Conservation (phyloP, 2,797 vertebrate species). For the Kryptolebias ocellatus region DNA sequence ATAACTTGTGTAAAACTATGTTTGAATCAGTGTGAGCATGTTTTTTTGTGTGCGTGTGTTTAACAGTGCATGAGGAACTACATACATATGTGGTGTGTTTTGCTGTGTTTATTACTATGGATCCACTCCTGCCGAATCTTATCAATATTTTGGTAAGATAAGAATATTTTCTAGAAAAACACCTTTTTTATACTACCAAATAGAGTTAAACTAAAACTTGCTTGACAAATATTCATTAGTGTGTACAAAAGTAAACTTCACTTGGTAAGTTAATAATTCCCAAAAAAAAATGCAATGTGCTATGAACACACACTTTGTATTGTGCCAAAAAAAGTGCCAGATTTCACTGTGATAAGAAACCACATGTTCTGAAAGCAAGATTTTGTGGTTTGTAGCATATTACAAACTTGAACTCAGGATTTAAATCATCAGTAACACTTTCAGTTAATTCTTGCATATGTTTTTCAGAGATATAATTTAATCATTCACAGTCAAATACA, state of each 20-base stretch:
- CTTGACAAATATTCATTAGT: slow-evolving; percentile 56
- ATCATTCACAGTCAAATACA: neutral
- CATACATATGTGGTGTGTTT: slow-evolving; percentile 45
- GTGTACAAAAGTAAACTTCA: slow-evolving; percentile 32
- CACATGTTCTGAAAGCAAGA: slow-evolving; percentile 26
- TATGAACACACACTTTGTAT: slow-evolving; percentile 44
- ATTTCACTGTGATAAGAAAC: slow-evolving; percentile 63
- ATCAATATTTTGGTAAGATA: slow-evolving; percentile 26
- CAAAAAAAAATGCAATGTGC: slow-evolving; percentile 48
- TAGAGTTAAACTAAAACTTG: slow-evolving; percentile 31
- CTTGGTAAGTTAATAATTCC: slow-evolving; percentile 23
- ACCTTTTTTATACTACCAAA: slow-evolving; percentile 55
- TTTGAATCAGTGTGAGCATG: slow-evolving; percentile 42
- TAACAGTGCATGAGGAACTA: slow-evolving; percentile 57
- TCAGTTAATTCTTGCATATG: slow-evolving; percentile 11
- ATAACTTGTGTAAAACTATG: slow-evolving; percentile 32
- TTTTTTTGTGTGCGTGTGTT: slow-evolving; percentile 21
- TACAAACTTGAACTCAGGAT: slow-evolving; percentile 68
- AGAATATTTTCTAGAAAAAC: slow-evolving; percentile 39
- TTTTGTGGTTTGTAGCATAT: slow-evolving; percentile 34
- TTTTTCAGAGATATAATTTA: slow-evolving; percentile 8
- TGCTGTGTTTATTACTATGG: slow-evolving; percentile 39
- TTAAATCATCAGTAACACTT: slow-evolving; percentile 39
- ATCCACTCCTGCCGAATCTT: slow-evolving; percentile 38
- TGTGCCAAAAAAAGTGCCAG: slow-evolving; percentile 49